Conservation (phyloP, 1,140 invertebrate genomes). For the Papilio dardanus region DNA sequence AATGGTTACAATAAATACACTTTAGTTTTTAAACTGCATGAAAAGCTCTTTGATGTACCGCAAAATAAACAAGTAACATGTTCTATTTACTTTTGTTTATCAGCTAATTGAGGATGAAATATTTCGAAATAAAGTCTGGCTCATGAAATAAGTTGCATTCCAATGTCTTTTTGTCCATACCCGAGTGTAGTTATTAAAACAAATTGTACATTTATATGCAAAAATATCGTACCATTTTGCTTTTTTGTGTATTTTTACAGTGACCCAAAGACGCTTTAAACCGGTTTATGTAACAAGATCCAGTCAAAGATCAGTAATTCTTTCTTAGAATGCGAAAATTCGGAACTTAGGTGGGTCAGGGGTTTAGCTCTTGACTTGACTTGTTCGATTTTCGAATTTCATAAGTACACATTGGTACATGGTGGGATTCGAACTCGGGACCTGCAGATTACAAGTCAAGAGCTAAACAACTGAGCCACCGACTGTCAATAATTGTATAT, state of each 20-base stretch:
- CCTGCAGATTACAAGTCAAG: too few species aligned
- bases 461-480: too few species aligned
- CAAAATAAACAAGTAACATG: slow-evolving; percentile 4
- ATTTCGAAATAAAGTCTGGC: background rate
- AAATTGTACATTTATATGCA: background rate
- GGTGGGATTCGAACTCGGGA: too few species aligned
- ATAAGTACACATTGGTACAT: too few species aligned
- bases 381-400: too few species aligned
- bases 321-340: too few species aligned
- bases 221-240: background rate
- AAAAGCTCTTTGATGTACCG: slow-evolving; percentile 29
- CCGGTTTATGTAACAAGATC: too few species aligned
- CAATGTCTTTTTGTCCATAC: background rate
- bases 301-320: too few species aligned
- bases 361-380: too few species aligned
- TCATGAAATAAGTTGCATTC: background rate
- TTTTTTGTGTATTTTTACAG: background rate
- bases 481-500: slow-evolving; percentile 9
- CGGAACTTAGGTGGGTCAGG: too few species aligned
- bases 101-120: slow-evolving; percentile 18
- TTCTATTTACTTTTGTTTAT: slow-evolving; percentile 23
- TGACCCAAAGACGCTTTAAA: too few species aligned
- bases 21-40: slow-evolving; percentile 31
- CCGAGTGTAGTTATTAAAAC: background rate
- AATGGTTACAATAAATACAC: slow-evolving; percentile 24